Base-by-base conservation (phyloP, 2,888 invertebrate genomes). In the Drosophila seclusa region DNA sequence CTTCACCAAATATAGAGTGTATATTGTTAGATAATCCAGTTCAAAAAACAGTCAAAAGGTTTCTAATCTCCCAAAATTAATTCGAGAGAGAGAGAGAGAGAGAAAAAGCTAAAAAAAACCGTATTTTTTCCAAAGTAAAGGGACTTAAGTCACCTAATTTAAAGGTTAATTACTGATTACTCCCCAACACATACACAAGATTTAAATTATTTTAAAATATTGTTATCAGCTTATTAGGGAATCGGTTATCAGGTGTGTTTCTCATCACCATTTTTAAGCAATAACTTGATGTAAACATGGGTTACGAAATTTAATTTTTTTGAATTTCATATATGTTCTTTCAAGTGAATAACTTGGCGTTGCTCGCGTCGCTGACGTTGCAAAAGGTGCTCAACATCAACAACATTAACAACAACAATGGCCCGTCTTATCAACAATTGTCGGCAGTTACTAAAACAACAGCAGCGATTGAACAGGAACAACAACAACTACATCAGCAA, bases 371-470 rank as follows among this genome's bases (percentile, higher is more conserved):
- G 66, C 66, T 90, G 78, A 86, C 87, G 65, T 78, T 91, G 76
- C 91, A 90, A 72, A 91, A 88, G 82, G 84, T 86, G 79, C 86
- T 91, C 66, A 91, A 91, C 73, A 87, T 91, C 58, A 90, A 90
- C 69, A 90, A 83, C 57, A 90, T 80, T 61, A 84, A 88, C 50
- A 87, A 66, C 40, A 62, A 42, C 48, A 73, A 59, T 57, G 73
- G 54, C 60, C 62, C 32, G 60, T 68, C 65, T 76, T 71, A 78
- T 76, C 76, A 75, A 58, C 63, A 74, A 55, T 38, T 61, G 65
- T 52, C 78, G 60, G 66, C 57, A 65, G 70, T 21, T n/a, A 16
- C 42, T n/a, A n/a, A 21, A 58, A 18, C 29, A 48, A n/a, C 31
- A 10, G 16, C 10, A 57, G 42, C 57, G 42, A 29, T n/a, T 29